Base-by-base conservation (phyloP, 1,140 invertebrate species). In the Drosophila kanapiae region DNA sequence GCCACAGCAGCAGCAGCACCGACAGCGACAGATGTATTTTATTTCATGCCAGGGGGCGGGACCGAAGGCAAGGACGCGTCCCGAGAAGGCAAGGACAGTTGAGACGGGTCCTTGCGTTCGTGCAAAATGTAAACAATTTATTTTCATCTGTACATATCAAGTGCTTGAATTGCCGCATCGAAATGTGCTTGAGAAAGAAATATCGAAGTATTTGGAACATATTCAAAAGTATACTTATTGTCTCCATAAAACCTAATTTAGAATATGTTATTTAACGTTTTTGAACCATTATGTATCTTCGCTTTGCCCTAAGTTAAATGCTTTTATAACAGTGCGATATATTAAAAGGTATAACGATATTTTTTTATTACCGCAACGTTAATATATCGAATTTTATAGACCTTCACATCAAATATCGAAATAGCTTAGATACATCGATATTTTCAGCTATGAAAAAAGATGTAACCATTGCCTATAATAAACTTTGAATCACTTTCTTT, bases 1-100 rank as follows among this genome's bases (percentile, higher is more conserved):
- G 63, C 47, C 57, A 56, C 45, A 40, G 75, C 37, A 43, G 45
- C 42, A 48, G 47, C 48, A 45, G 48, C 54, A 49, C 43, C 40
- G 67, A 49, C 78, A 78, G 62, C 62, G 70, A 72, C 81, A 88
- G 79, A 85, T 85, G 78, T 90, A 67, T 83, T 82, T 76, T 68
- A 78, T 63, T 57, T 49, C 40, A 48, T 78, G 53, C 48, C 58
- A 69, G 71, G 75, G 37, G 74, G 72, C 72, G 69, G 67, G 40
- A 35, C 31, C 51, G 11, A 37, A 49, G 62, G 62, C 43, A 51
- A 45, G 59, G 40, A 16, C 16, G 8, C 13, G 42, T 0, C 16
- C 23, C 13, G 11, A 13, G 59, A 16, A 18, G 23, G 35, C 62
- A 54, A 70, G 67, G 67, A 70, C 64, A 54, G n/a, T 56, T 23